Evolutionary conservation across 1,140 invertebrate species (phyloP), one percentile per base, ranked within the genome.

Genomic region (Scaptomyza graminum): DNA sequence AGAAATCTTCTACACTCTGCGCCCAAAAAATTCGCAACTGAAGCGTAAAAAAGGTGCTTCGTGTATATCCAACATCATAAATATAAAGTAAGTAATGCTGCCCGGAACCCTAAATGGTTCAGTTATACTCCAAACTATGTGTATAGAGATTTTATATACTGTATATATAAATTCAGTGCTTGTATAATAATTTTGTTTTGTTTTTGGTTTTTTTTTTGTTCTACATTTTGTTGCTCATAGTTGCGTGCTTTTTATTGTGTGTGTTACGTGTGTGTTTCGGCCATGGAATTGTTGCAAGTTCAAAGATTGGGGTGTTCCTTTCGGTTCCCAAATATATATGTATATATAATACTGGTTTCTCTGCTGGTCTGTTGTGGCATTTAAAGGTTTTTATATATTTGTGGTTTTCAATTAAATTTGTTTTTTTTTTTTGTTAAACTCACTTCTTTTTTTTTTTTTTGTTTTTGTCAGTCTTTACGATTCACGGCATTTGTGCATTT

Each of bases 401-500:
- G 15, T 44, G 49, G 60, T 51, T 59, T 46, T 64, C 60, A 51
- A 71, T 84, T 76, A 61, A 64, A 37, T 79, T 76, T 73, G 57
- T 59, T 72, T 55, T 37, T 44, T 66, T 64, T 22, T 22, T 44
- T 66, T 64, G 2, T 22, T 22, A 22, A 22, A 22, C 18, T 22
- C 18, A 60, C 34, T 77, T 67, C 55, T 46, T 37, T 52, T 43
- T 57, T 72, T 74, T 8, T 66, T 70, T 63, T 46, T 67, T 80
- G 72, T 68, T 65, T 46, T 72, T 87, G 85, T 90, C 89, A 90
- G 89, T 90, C 89, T 90, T 90, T 90, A 85, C 79, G 83, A 89
- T 90, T 90, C 89, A 89, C 89, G 88, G 89, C 83, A 41, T 83
- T 90, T 90, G 89, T 90, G 89, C 89, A 90, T 90, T 77, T 85